phyloP scores from a whole-genome alignment of 2,797 vertebrate species.

The Adelosebastes latens region DNA sequence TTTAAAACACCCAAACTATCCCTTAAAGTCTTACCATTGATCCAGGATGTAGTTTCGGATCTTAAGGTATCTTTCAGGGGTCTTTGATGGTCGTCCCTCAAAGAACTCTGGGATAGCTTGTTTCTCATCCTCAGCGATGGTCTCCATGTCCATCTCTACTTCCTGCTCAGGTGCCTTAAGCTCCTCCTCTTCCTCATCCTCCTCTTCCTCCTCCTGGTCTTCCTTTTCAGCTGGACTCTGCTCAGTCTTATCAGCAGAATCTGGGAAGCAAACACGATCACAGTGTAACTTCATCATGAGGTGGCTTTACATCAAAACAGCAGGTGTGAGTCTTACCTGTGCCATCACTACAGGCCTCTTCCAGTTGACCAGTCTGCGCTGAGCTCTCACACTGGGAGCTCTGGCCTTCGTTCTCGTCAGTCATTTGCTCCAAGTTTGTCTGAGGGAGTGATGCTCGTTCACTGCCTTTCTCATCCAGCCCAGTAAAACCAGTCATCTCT shows the following conservation, averaged over 20 bases:
- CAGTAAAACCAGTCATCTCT: slow-evolving; percentile 1
- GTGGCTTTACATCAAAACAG: background rate
- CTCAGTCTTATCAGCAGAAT: slow-evolving; percentile 26
- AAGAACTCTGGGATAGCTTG: slow-evolving; percentile 98
- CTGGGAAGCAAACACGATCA: slow-evolving; percentile 6
- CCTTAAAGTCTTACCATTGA: slow-evolving; percentile 87
- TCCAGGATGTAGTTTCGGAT: slow-evolving; percentile 98
- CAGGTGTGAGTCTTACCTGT: slow-evolving; percentile 45
- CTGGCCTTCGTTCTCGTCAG: slow-evolving; percentile 3
- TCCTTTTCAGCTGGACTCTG: slow-evolving; percentile 27
- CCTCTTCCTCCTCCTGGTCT: slow-evolving; percentile 30
- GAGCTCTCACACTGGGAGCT: slow-evolving; percentile 36
- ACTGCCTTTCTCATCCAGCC: background rate
- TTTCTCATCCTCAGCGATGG: slow-evolving; percentile 93
- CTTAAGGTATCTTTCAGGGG: slow-evolving; percentile 95
- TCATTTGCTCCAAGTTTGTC: slow-evolving; percentile 11
- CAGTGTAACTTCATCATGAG: background rate
- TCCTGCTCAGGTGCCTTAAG: slow-evolving; percentile 93
- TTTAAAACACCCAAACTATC: no score
- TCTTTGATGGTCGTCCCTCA: slow-evolving; percentile 95
- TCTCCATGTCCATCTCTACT: slow-evolving; percentile 86
- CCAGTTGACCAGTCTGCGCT: background rate
- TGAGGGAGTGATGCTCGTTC: background rate
- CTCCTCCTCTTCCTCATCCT: slow-evolving; percentile 80
- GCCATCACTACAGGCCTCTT: slow-evolving; percentile 15